Percentiles rank a stretch among this genome's conserved stretches.
These are phyloP conservation scores for Trachythela sp. DNA, from an alignment of 64 coral and sea anemone species.

Conservation along the genomic window DNA sequence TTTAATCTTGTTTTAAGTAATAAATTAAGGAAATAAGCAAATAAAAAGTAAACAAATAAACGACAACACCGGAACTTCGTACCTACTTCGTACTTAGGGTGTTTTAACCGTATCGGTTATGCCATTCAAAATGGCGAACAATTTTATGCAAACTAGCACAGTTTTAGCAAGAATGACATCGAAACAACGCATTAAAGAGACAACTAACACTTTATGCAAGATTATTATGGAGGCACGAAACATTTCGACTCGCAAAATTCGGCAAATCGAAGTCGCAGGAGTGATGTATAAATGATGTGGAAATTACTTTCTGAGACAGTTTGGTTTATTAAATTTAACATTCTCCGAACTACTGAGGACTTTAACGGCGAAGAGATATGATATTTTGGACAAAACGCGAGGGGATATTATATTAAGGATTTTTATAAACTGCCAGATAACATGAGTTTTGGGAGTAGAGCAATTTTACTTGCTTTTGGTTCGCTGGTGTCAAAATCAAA, in stretches of 20 bases:
- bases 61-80: not conserved
- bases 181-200: constrained; percentile 80
- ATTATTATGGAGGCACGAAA: constrained; percentile 54
- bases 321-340: not conserved
- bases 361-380: not conserved
- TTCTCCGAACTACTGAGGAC: not conserved
- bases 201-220: constrained; percentile 70
- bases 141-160: not conserved
- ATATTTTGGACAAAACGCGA: constrained; percentile 50
- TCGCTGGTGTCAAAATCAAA: constrained; percentile 78
- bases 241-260: constrained; percentile 89
- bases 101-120: not conserved
- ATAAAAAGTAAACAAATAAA: not conserved
- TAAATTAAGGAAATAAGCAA: not conserved
- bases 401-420: constrained; percentile 49
- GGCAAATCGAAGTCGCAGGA: constrained; percentile 64
- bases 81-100: not conserved
- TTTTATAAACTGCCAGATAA: constrained; percentile 73
- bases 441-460: constrained; percentile 65
- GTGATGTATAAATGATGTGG: too few relatives aligned
- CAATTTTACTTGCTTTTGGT: constrained; percentile 68
- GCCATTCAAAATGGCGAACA: constrained; percentile 49
- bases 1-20: not conserved
- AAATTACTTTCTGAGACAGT: constrained; percentile 27
- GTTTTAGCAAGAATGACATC: not conserved